Percentiles rank a stretch among this genome's conserved stretches.
Conservation (phyloP, 2,888 invertebrate species). For the Lymantria monacha region DNA sequence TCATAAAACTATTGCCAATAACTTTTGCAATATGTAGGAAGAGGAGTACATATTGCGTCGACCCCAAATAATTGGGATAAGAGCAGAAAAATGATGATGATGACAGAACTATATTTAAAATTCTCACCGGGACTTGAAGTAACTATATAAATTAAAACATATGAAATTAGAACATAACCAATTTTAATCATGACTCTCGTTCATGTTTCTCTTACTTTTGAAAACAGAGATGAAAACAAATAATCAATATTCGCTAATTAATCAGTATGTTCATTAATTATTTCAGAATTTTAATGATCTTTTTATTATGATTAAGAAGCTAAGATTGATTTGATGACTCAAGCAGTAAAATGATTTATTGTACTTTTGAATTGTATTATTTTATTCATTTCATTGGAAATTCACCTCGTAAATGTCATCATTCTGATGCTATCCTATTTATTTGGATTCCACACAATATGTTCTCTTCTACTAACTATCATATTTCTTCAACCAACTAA, state of each 20-base stretch:
- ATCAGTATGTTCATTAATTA: not conserved
- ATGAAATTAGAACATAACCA: not conserved
- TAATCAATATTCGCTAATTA: not conserved
- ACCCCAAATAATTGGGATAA: too few species aligned
- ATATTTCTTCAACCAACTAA: too few species aligned
- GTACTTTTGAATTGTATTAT: not conserved
- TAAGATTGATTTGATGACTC: not conserved
- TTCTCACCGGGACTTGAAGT: constrained; percentile 17
- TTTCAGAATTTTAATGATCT: not conserved
- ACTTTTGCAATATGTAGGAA: too few species aligned
- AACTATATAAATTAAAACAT: constrained; percentile 3
- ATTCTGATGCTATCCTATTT: too few species aligned
- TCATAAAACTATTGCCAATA: too few species aligned
- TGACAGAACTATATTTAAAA: too few species aligned
- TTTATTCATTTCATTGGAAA: too few species aligned
- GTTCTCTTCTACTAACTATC: too few species aligned
- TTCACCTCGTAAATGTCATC: too few species aligned
- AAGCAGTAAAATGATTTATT: not conserved
- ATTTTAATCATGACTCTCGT: not conserved
- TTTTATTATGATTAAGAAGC: not conserved
- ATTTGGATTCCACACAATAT: too few species aligned
- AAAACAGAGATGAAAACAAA: not conserved
- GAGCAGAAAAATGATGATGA: too few species aligned
- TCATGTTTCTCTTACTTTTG: not conserved
- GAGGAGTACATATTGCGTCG: too few species aligned